Conservation (phyloP, 1,140 invertebrate species). For the Drosophila bifasciata region DNA sequence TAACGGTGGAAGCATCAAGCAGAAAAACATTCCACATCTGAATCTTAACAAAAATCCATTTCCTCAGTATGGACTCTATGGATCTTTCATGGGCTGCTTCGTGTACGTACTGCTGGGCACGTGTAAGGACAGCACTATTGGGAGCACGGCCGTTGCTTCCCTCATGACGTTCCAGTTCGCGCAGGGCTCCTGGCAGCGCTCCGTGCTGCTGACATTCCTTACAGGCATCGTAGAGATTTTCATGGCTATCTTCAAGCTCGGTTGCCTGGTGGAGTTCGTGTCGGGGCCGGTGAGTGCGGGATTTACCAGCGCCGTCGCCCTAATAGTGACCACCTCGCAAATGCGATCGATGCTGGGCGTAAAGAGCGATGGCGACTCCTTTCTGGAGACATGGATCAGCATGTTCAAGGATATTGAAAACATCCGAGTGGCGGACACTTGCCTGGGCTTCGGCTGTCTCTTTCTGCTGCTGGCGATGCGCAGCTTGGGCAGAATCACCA, state of each 20-base stretch:
- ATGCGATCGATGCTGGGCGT: slow-evolving; percentile 94
- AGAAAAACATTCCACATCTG: no score
- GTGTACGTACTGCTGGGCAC: slow-evolving; percentile 96
- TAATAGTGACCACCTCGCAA: slow-evolving; percentile 96
- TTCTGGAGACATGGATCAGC: slow-evolving; percentile 90
- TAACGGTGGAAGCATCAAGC: no score
- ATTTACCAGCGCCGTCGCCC: slow-evolving; percentile 96
- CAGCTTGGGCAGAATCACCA: slow-evolving; percentile 86
- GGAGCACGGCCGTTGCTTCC: slow-evolving; percentile 94
- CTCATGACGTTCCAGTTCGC: slow-evolving; percentile 92
- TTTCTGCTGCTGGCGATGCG: slow-evolving; percentile 88
- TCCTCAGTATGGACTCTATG: slow-evolving; percentile 92
- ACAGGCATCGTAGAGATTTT: slow-evolving; percentile 92
- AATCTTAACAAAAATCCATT: neutral
- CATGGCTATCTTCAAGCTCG: slow-evolving; percentile 94
- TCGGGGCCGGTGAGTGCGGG: slow-evolving; percentile 96
- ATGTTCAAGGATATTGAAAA: slow-evolving; percentile 87
- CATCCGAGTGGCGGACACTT: slow-evolving; percentile 88
- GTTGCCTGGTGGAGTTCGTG: slow-evolving; percentile 97
- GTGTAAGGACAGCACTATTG: slow-evolving; percentile 95
- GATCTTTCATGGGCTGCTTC: slow-evolving; percentile 95
- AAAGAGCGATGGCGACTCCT: slow-evolving; percentile 89
- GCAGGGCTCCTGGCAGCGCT: slow-evolving; percentile 89
- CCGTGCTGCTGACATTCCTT: slow-evolving; percentile 92
- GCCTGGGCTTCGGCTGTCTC: slow-evolving; percentile 89